A percentile compares a stretch with the other conserved stretches of the same genome.
These are phyloP conservation scores for Ophthalmolycus amberensis DNA, from an alignment of 2,113 vertebrate species.

Conservation along the genomic window DNA sequence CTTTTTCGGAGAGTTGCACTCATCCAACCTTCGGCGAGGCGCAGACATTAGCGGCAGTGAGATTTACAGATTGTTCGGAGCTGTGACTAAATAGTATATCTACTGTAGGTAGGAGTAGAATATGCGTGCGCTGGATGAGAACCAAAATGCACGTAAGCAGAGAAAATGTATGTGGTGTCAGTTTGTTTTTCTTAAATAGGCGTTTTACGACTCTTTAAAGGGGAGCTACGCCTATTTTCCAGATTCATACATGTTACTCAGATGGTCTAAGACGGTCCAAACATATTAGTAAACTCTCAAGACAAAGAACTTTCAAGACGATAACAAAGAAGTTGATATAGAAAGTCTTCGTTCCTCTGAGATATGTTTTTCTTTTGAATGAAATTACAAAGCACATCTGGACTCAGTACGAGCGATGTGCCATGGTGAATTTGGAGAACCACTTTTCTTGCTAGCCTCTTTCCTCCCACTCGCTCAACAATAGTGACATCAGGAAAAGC, in stretches of 20 bases:
- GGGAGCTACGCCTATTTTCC: background rate
- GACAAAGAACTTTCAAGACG: background rate
- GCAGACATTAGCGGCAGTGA: background rate
- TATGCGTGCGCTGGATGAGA: background rate
- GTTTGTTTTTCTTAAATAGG: background rate
- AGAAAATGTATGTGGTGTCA: slow-evolving; percentile 1
- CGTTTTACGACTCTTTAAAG: background rate
- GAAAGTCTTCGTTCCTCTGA: background rate
- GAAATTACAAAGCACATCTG: background rate
- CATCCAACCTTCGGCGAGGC: slow-evolving; percentile 32
- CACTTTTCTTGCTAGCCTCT: background rate
- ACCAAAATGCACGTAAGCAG: background rate
- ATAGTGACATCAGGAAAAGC: background rate
- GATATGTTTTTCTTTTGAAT: background rate
- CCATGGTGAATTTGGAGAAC: background rate
- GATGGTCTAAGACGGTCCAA: background rate
- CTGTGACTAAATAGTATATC: slow-evolving; percentile 28
- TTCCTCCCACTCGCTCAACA: background rate
- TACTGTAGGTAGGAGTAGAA: slow-evolving; percentile 3
- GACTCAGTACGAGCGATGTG: background rate
- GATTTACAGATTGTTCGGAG: slow-evolving; percentile 49
- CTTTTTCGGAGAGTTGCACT: slow-evolving; percentile 29
- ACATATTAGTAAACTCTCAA: background rate
- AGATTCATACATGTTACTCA: background rate
- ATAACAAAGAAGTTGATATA: background rate